These are phyloP conservation scores for Erebia palarica DNA, from an alignment of 2,888 invertebrate species.

Conservation along the genomic window DNA sequence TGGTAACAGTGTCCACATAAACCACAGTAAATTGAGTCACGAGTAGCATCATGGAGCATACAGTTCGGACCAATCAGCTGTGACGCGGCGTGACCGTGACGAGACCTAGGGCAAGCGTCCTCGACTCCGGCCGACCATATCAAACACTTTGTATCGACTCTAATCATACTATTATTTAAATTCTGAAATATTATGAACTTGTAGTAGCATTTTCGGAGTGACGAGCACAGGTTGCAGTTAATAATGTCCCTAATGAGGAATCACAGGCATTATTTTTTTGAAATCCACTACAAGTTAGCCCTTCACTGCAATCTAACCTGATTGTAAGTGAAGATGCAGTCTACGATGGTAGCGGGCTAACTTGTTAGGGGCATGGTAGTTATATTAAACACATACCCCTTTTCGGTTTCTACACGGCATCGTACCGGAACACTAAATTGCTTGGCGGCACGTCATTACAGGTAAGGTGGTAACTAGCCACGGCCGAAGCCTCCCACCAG, in stretches of 20 bases:
- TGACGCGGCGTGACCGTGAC: slow-evolving; percentile 64
- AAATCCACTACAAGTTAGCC: too few species aligned
- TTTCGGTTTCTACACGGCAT: too few species aligned
- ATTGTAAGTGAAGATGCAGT: too few species aligned
- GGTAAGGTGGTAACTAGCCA: too few species aligned
- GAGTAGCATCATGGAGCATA: slow-evolving; percentile 29
- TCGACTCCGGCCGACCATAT: slow-evolving; percentile 66
- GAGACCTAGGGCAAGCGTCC: slow-evolving; percentile 62
- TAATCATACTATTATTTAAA: slow-evolving; percentile 3
- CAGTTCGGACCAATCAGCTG: slow-evolving; percentile 62
- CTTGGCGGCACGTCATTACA: too few species aligned
- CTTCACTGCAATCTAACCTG: too few species aligned
- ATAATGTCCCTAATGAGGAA: not conserved
- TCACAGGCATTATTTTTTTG: too few species aligned
- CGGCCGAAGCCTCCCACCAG: too few species aligned
- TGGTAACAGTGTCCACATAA: slow-evolving; percentile 14
- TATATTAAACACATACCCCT: too few species aligned
- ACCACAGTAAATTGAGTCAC: slow-evolving; percentile 23
- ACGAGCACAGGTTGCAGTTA: not conserved
- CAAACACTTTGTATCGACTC: slow-evolving; percentile 18
- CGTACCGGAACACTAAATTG: too few species aligned
- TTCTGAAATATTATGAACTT: not conserved
- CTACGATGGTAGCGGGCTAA: too few species aligned
- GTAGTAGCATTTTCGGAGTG: not conserved
- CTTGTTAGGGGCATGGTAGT: too few species aligned